Evolutionary conservation across 1,140 invertebrate species (phyloP), one percentile per base, ranked within the genome.

Genomic region (Aplysia californica): DNA sequence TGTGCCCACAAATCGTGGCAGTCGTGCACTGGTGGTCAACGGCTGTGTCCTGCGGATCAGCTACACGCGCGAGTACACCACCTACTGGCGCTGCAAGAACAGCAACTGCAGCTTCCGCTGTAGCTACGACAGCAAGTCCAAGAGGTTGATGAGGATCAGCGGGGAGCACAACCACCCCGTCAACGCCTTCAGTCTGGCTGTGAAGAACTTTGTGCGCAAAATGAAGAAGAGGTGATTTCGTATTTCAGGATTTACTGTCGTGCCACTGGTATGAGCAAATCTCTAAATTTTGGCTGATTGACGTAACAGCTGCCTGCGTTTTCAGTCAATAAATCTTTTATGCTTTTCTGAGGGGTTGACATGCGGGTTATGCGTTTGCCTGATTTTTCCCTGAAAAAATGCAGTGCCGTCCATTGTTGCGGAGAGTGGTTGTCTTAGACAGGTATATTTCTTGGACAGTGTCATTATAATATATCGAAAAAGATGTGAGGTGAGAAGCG

Each of bases 1-100:
- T 69, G 67, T 69, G 1, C 21, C 67, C 4, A 69, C 67, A 15
- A 50, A 39, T 3, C 50, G 67, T 55, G 67, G 67, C 3, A 50
- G 67, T 21, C 67, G 67, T 55, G 68, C 44, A 2, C 44, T 56
- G 5, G 68, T 70, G 1, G 68, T 70, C 35, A 70, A 70, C 21
- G 44, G 68, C 35, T 56, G 68, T 35, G 68, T 70, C 29, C 31
- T 70, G 44, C 68, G 68, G 44, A 70, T 70, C 50, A 70, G 68
- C 36, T 70, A 70, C 50, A 70, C 68, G 1, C 68, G 68, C 21
- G 68, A 70, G 2, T 70, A 39, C 23, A 55, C 58, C 23, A 70
- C 68, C 3, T 70, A 70, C 38, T 70, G 68, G 68, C 55, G 68
- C n/a, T 70, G 68, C 23, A 21, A 56, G 44, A 70, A 70, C 50